Evolutionary conservation across 2,888 invertebrate genomes (phyloP).

Genomic region (Cantharis rufa): DNA sequence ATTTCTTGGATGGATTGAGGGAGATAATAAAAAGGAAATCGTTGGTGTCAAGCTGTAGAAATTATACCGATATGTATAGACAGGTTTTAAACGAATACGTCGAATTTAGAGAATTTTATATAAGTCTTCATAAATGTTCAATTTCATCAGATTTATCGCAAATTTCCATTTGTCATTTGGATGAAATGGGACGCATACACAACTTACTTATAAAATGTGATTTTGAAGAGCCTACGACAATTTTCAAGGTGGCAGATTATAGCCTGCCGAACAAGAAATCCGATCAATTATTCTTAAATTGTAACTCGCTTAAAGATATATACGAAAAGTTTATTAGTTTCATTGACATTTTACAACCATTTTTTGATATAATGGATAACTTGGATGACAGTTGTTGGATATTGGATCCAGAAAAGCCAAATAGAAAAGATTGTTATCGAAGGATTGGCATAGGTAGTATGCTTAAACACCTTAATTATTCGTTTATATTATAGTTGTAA

Average conservation of each 20-base stretch:
- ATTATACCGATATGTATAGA: slow-evolving; percentile 7
- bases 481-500: neutral
- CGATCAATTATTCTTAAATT: slow-evolving; percentile 23
- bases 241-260: slow-evolving; percentile 42
- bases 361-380: slow-evolving; percentile 54
- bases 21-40: slow-evolving; percentile 31
- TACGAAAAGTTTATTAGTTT: slow-evolving; percentile 44
- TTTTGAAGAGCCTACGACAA: slow-evolving; percentile 32
- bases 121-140: slow-evolving; percentile 27
- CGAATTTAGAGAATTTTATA: slow-evolving; percentile 37
- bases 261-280: slow-evolving; percentile 41
- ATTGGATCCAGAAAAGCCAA: slow-evolving; percentile 53
- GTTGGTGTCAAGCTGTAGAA: neutral
- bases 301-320: slow-evolving; percentile 41
- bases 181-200: slow-evolving; percentile 31
- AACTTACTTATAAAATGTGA: slow-evolving; percentile 31
- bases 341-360: slow-evolving; percentile 47
- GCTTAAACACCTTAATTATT: neutral
- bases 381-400: slow-evolving; percentile 52
- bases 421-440: slow-evolving; percentile 48
- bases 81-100: slow-evolving; percentile 31
- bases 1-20: slow-evolving; percentile 38
- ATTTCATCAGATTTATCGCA: slow-evolving; percentile 31
- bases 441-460: slow-evolving; percentile 52
- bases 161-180: slow-evolving; percentile 28